Conservation (phyloP, 2,888 invertebrate genomes). For the Seira sanloemensis region DNA sequence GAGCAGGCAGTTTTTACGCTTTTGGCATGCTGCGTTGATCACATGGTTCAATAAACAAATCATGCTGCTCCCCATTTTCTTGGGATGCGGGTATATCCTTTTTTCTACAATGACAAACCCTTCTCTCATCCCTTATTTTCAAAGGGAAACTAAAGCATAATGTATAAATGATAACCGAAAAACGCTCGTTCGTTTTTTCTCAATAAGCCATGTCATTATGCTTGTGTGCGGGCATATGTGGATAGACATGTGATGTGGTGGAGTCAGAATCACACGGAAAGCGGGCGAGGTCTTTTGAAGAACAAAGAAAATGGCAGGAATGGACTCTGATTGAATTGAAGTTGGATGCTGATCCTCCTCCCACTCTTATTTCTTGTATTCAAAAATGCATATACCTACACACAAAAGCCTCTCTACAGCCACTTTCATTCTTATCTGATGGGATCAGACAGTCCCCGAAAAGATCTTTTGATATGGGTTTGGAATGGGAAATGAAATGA, state of each 20-base stretch:
- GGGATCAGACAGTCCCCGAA: not conserved
- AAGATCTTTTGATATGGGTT: not conserved
- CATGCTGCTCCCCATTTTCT: slow-evolving; percentile 10
- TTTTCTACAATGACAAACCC: not conserved
- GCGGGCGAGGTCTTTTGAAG: not conserved
- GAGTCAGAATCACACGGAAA: not conserved
- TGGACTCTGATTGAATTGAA: not conserved
- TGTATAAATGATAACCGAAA: not conserved
- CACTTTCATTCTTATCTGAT: not conserved
- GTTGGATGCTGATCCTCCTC: not conserved
- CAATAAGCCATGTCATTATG: not conserved
- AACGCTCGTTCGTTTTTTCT: not conserved
- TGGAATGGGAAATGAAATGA: not conserved
- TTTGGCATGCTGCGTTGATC: not conserved
- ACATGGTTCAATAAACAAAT: slow-evolving; percentile 37
- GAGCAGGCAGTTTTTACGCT: not conserved
- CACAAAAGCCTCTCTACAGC: no score
- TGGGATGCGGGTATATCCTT: not conserved
- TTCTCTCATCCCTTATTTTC: slow-evolving; percentile 24
- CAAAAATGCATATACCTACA: not conserved
- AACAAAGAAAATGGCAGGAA: not conserved
- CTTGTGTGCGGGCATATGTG: not conserved
- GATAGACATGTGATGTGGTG: no score
- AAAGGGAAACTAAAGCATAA: not conserved
- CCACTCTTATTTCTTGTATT: no score